Evolutionary conservation across 1,140 invertebrate genomes (phyloP), one percentile per base, ranked within the genome.

Genomic region (Drosophila baimaii): DNA sequence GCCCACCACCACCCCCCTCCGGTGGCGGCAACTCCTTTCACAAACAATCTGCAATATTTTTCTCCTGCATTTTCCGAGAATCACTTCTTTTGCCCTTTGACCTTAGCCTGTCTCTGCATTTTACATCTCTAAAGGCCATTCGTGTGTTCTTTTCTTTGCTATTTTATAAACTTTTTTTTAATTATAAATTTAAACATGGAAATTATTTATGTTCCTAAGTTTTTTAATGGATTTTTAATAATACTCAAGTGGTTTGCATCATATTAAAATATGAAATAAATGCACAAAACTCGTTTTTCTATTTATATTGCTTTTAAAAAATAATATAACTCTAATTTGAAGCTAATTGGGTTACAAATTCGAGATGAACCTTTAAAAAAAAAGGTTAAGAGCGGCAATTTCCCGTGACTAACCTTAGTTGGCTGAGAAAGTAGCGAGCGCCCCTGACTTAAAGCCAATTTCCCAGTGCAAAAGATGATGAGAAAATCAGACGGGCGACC

Each of bases 11-110:
- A n/a, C n/a, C n/a, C n/a, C n/a, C 37, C 31, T 13, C 8, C 9
- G 15, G 15, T 43, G 37, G 15, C 27, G n/a, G n/a, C n/a, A 41
- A 43, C 35, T 51, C 35, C 27, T 41, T 51, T 65, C 21, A 31
- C 61, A 65, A 68, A 43, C 65, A 68, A 66, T 54, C n/a, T 66
- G 44, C 65, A 52, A 52, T 69, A 54, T 54, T 43, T 49, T 15
- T n/a, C n/a, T n/a, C 23, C 33, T 37, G 44, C 64, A 69, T 41
- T 69, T 66, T 66, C 21, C 35, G 8, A 17, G 25, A 66, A 33
- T 27, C 25, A 31, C 29, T 31, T 9, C 31, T 19, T 69, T n/a
- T n/a, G 29, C 66, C 65, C 65, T 66, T 68, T 69, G 61, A 35
- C 27, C 46, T 69, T 65, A 49, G 39, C n/a, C 19, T 12, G 13